These are phyloP conservation scores for Cebus imitator DNA, from an alignment of 2,113 vertebrate genomes.

Conservation along the genomic window DNA sequence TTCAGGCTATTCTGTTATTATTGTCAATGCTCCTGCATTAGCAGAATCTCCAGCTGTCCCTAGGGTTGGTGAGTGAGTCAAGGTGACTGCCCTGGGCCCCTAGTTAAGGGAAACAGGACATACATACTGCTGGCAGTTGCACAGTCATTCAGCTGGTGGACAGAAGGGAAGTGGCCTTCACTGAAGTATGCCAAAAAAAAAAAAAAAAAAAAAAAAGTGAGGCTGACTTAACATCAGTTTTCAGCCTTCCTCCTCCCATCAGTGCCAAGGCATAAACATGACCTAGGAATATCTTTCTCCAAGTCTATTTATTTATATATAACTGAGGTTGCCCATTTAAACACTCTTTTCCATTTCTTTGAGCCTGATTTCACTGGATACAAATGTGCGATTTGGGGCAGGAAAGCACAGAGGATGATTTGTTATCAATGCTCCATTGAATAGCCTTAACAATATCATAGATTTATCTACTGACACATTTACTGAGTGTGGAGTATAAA, in stretches of 20 bases:
- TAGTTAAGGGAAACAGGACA: neutral
- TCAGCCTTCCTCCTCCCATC: neutral
- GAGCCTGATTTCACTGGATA: neutral
- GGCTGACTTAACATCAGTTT: neutral
- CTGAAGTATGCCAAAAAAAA: neutral
- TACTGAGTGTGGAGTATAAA: neutral
- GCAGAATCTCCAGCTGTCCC: neutral
- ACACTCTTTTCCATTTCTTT: conserved; percentile 18
- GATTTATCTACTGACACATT: neutral
- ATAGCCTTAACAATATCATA: neutral
- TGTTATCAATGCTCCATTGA: neutral
- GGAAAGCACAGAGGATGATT: neutral
- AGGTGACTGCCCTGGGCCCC: neutral
- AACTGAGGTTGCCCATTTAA: neutral
- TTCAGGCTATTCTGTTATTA: neutral
- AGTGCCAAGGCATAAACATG: conserved; percentile 1
- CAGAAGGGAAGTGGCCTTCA: neutral
- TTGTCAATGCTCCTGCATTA: neutral
- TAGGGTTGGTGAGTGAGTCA: conserved; percentile 7
- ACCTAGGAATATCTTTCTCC: neutral
- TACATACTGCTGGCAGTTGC: neutral
- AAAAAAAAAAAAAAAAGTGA: neutral
- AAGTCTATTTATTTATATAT: neutral
- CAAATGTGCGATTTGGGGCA: neutral
- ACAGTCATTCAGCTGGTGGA: neutral